phyloP scores from a whole-genome alignment of 1,140 invertebrate genomes.

The Ips nitidus region DNA sequence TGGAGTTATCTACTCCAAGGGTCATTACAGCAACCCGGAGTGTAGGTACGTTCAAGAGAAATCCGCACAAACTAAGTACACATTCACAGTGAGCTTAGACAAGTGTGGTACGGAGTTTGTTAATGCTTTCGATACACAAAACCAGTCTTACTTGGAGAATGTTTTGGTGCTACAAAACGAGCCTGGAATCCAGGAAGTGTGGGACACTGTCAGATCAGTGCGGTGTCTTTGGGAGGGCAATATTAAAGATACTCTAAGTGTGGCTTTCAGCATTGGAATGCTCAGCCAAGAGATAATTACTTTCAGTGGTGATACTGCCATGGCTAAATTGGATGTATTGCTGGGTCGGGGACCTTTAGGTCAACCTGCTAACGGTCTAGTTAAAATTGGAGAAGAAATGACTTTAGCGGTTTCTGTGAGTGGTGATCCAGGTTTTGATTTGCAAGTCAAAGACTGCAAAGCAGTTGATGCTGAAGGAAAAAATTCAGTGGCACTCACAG shows the following conservation, averaged over 20 bases:
- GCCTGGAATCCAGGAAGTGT: slow-evolving; percentile 77
- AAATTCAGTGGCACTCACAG: slow-evolving; percentile 70
- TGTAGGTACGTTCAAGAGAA: slow-evolving; percentile 75
- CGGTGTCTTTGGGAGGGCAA: slow-evolving; percentile 82
- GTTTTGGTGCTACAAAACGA: slow-evolving; percentile 80
- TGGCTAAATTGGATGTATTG: slow-evolving; percentile 78
- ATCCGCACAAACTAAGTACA: slow-evolving; percentile 67
- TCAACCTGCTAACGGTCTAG: slow-evolving; percentile 70
- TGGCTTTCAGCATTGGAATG: slow-evolving; percentile 77
- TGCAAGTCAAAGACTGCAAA: slow-evolving; percentile 75
- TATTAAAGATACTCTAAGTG: slow-evolving; percentile 71
- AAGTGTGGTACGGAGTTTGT: slow-evolving; percentile 80
- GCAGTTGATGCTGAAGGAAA: slow-evolving; percentile 68
- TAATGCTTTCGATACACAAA: slow-evolving; percentile 72
- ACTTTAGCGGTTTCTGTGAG: slow-evolving; percentile 80
- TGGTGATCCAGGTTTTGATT: slow-evolving; percentile 77
- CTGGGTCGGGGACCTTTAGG: slow-evolving; percentile 77
- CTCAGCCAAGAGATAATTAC: slow-evolving; percentile 77
- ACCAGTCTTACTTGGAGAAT: slow-evolving; percentile 79
- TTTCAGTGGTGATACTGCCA: slow-evolving; percentile 80
- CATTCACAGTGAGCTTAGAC: slow-evolving; percentile 75
- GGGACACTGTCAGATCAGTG: slow-evolving; percentile 77
- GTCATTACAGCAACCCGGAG: slow-evolving; percentile 68
- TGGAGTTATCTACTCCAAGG: slow-evolving; percentile 82
- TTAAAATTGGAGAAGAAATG: slow-evolving; percentile 82